phyloP scores from a whole-genome alignment of 1,140 invertebrate species.

The Radopholus similis region DNA sequence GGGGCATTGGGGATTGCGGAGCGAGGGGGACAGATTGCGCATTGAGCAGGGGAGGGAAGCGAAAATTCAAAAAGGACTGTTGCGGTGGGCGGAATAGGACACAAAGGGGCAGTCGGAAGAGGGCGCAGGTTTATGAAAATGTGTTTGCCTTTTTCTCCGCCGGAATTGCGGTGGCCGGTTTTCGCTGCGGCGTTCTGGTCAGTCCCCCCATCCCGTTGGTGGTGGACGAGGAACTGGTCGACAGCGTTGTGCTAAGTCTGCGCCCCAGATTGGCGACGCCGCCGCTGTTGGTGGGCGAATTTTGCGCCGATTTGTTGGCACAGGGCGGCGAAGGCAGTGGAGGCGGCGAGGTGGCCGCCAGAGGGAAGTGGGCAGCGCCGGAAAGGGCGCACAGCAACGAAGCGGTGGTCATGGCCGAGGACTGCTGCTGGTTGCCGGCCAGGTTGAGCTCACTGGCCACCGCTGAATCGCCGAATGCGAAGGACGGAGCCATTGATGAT shows the following conservation, averaged over 20 bases:
- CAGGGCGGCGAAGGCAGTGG: not conserved
- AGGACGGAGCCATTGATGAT: too few species aligned
- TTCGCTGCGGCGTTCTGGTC: conserved; percentile 18
- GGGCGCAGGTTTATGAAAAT: not conserved
- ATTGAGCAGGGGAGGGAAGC: not conserved
- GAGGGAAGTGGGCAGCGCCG: not conserved
- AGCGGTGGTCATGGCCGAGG: not conserved
- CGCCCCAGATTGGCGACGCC: not conserved
- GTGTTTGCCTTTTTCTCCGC: conserved; percentile 17
- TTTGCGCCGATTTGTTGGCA: not conserved
- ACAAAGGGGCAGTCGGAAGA: not conserved
- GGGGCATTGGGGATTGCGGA: not conserved
- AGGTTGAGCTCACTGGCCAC: too few species aligned
- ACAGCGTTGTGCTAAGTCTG: too few species aligned
- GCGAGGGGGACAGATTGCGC: not conserved
- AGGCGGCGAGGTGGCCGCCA: not conserved
- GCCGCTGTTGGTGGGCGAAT: not conserved
- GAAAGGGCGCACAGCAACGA: not conserved
- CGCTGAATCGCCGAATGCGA: too few species aligned
- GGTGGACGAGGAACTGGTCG: not conserved
- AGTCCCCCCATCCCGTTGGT: not conserved
- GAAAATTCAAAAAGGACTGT: too few species aligned
- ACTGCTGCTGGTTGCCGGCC: not conserved
- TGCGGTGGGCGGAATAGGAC: too few species aligned
- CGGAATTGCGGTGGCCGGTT: conserved; percentile 19